These are phyloP conservation scores for Cirrhinus mrigala DNA, from an alignment of 2,797 vertebrate genomes.

Conservation along the genomic window DNA sequence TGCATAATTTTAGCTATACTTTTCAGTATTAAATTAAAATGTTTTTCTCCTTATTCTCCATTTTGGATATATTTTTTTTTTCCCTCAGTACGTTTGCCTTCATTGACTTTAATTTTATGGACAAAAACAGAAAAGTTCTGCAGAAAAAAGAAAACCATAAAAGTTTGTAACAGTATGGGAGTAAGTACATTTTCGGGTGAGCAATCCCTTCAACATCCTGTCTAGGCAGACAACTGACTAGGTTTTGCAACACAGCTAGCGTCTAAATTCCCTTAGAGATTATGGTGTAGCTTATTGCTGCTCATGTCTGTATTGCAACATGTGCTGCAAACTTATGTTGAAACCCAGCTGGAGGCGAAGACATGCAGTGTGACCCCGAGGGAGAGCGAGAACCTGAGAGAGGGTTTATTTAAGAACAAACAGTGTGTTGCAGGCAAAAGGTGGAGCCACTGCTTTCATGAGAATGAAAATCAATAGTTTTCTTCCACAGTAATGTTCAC, in stretches of 20 bases:
- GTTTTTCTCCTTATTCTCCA: no score
- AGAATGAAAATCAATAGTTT: slow-evolving; percentile 27
- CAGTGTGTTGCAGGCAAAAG: not conserved
- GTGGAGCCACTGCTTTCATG: not conserved
- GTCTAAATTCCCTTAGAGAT: not conserved
- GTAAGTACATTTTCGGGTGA: not conserved
- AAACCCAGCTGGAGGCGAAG: slow-evolving; percentile 13
- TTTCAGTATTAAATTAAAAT: no score
- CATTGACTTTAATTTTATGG: not conserved
- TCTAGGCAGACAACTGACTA: not conserved
- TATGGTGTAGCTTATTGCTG: not conserved
- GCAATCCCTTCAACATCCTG: not conserved
- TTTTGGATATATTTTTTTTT: not conserved
- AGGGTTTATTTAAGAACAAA: slow-evolving; percentile 31
- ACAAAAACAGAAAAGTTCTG: not conserved
- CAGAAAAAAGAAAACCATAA: not conserved
- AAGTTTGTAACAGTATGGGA: not conserved
- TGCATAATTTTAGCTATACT: not conserved
- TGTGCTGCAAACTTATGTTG: slow-evolving; percentile 1
- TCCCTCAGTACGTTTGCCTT: not conserved
- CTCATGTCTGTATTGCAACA: not conserved
- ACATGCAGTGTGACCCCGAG: slow-evolving; percentile 10
- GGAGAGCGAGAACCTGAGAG: slow-evolving; percentile 5
- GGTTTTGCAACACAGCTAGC: not conserved
- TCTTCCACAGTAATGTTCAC: slow-evolving; percentile 1